Evolutionary conservation across 2,888 invertebrate genomes (phyloP), one percentile per base, ranked within the genome.

Genomic region (Willowsia nigromaculata): DNA sequence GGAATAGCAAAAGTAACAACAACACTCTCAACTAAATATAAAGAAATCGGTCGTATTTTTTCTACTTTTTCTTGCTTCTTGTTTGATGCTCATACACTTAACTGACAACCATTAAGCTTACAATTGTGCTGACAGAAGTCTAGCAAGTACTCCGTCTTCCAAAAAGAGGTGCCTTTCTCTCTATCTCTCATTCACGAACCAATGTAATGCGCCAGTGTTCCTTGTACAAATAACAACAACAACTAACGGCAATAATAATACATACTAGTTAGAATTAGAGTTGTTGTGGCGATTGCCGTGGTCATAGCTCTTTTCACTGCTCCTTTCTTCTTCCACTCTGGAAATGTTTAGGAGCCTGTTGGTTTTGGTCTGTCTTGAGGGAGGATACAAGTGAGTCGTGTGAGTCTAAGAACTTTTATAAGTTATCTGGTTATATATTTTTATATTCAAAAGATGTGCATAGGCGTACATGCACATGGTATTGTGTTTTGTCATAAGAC

Each of bases 181-280:
- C 43, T 15, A 27, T 33, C 13, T 56, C 50, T 56, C 59, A 27
- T n/a, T 25, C n/a, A 47, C 40, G 11, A 37, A 18, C 40, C 18
- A 43, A 22, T 30, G 37, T 15, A 25, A 47, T 74, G 50, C 47
- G 30, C 33, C 65, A 27, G 37, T 47, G 76, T n/a, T 76, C 62
- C 68, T 33, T 78, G 56, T 76, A 76, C 59, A 53, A 56, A 33
- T 30, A 40, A 30, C 18, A 50, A 50, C 43, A 85, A 76, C 76
- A 80, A 86, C 80, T 84, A 62, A 81, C 30, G 56, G 53, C 56
- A 33, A 78, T 53, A 78, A 56, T 65, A 56, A 81, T 71, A 87
- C 37, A 82, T 88, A 88, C 83, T 30, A 88, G 88, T 88, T 83
- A 83, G 76, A 88, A 88, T 88, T 88, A 88, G 88, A 74, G 74